Evolutionary conservation across 23 tunicate species (phyloP).

Genomic region (Trididemnum clinides): DNA sequence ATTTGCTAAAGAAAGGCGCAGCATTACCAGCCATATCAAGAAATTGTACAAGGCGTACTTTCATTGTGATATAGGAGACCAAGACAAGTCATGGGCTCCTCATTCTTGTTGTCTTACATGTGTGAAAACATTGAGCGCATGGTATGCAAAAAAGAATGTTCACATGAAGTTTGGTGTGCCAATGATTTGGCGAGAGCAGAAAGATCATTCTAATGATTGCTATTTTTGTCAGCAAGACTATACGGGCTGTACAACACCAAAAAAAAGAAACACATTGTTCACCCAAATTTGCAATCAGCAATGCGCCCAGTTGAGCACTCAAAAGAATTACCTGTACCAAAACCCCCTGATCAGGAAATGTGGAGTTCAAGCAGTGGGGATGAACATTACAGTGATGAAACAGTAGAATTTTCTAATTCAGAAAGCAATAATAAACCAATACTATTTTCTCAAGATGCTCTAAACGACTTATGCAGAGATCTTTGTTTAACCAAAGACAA

Average conservation of each 20-base stretch:
- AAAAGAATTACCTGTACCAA: conserved; percentile 16
- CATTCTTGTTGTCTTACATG: conserved; percentile 2
- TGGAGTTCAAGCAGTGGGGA: conserved; percentile 10
- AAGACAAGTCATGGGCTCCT: conserved; percentile 4
- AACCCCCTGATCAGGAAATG: conserved; percentile 6
- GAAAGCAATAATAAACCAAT: conserved; percentile 5
- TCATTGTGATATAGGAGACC: conserved; percentile 22
- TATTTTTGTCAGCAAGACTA: conserved; percentile 11
- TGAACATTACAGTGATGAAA: conserved; percentile 3
- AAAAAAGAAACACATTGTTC: conserved; percentile 4
- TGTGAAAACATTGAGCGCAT: conserved; percentile 22
- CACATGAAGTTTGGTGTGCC: conserved; percentile 15
- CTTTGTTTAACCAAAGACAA: conserved; percentile 11
- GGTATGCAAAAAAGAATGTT: conserved; percentile 2
- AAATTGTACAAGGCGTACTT: conserved; percentile 12
- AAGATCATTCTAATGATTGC: conserved; percentile 16
- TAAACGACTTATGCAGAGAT: conserved; percentile 12
- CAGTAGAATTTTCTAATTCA: background rate
- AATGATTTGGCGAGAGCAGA: conserved; percentile 18
- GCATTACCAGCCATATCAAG: conserved; percentile 14
- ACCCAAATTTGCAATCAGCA: conserved; percentile 18
- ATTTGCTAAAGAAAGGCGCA: conserved; percentile 12
- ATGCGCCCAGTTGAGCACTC: conserved; percentile 8
- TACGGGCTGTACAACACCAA: background rate
- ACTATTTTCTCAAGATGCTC: background rate